These are phyloP conservation scores for Bos taurus DNA, from an alignment of 2,113 vertebrate species.

Conservation along the genomic window ARS-UCD2.0 NC_037337.1:28460501-28461000, in stretches of 20 bases:
- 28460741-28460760: conserved; percentile 38
- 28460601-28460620: not conserved
- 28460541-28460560: not conserved
- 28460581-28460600: conserved; percentile 8
- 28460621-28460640: not conserved
- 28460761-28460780: conserved; percentile 32
- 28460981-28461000: not conserved
- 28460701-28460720: conserved; percentile 44
- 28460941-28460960: conserved; percentile 43
- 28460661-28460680: conserved; percentile 23
- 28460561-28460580: conserved; percentile 3
- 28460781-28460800: conserved; percentile 43
- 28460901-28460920: conserved; percentile 51
- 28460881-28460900: not conserved
- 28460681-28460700: not conserved
- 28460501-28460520: not conserved
- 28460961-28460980: conserved; percentile 34
- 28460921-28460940: conserved; percentile 17
- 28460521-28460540: conserved; percentile 18
- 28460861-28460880: conserved; percentile 47
- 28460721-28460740: not conserved
- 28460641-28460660: not conserved
- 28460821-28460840: conserved; percentile 61
- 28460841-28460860: conserved; percentile 22
- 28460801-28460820: conserved; percentile 54